Evolutionary conservation across 2,113 vertebrate species (phyloP).

Genomic region (Neolamprologus brichardi): DNA sequence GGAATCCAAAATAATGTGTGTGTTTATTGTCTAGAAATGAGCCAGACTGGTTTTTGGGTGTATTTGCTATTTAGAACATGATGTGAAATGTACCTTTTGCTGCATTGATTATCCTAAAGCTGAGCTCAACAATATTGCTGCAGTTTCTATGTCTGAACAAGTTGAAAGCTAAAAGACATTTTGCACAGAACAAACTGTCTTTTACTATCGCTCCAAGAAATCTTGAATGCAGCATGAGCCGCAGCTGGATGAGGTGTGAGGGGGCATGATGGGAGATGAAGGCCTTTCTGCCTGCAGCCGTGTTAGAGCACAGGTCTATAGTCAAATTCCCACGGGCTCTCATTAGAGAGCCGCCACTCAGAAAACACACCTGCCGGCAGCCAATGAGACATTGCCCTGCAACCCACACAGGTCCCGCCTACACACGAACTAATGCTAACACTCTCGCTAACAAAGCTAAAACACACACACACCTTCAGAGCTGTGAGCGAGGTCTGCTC

Average conservation of each 20-base stretch:
- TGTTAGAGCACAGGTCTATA: slow-evolving; percentile 8
- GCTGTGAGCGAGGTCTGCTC: neutral
- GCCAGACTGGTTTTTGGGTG: neutral
- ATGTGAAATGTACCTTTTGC: neutral
- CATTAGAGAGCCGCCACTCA: slow-evolving; percentile 66
- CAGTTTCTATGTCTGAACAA: neutral
- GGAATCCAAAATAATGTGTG: neutral
- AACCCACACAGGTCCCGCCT: slow-evolving; percentile 59
- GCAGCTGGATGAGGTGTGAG: slow-evolving; percentile 20
- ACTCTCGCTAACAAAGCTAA: neutral
- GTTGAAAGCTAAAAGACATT: neutral
- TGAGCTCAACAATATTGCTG: neutral
- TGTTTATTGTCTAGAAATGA: neutral
- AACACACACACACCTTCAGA: neutral
- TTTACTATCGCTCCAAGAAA: neutral
- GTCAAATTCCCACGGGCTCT: slow-evolving; percentile 47
- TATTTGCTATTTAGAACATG: neutral
- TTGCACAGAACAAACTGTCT: neutral
- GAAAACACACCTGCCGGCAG: slow-evolving; percentile 48
- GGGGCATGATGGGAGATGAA: slow-evolving; percentile 44
- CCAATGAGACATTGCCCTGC: slow-evolving; percentile 52
- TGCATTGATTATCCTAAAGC: neutral
- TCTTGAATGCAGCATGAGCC: slow-evolving; percentile 22
- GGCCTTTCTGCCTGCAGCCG: slow-evolving; percentile 30
- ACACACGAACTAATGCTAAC: neutral